phyloP scores from a whole-genome alignment of 2,888 invertebrate species.

The Tiphia femorata region DNA sequence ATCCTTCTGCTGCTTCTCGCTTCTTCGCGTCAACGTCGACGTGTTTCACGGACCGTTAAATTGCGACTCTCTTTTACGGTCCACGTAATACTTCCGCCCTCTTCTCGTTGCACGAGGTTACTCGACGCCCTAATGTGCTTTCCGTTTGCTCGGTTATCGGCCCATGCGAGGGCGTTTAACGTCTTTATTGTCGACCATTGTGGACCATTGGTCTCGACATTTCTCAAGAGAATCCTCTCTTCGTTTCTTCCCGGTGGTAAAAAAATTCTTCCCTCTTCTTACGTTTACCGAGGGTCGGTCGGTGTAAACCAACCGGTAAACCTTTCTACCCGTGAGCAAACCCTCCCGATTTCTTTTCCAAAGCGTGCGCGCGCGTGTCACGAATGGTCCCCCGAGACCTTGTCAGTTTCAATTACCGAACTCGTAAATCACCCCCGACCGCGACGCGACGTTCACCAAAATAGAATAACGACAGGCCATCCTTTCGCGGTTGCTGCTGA shows the following conservation, averaged over 20 bases:
- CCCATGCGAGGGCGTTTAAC: too few relatives aligned
- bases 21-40: constrained; percentile 3
- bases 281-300: too few relatives aligned
- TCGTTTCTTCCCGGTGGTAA: too few relatives aligned
- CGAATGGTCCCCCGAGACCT: constrained; percentile 21
- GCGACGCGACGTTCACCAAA: constrained; percentile 16
- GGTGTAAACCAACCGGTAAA: constrained; percentile 40
- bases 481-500: constrained; percentile 23
- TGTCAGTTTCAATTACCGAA: constrained; percentile 45
- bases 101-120: too few relatives aligned
- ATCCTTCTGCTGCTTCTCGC: constrained; percentile 8
- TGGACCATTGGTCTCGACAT: too few relatives aligned
- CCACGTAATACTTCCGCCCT: constrained; percentile 31
- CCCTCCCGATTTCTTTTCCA: constrained; percentile 29
- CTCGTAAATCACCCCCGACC: constrained; percentile 35
- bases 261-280: too few relatives aligned
- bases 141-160: too few relatives aligned
- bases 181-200: too few relatives aligned
- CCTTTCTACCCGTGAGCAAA: constrained; percentile 12
- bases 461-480: constrained; percentile 33
- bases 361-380: constrained; percentile 5
- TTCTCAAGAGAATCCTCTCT: too few relatives aligned
- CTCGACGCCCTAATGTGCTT: too few relatives aligned
- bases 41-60: constrained; percentile 32
- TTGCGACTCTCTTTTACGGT: constrained; percentile 33